phyloP scores from a whole-genome alignment of 2,888 invertebrate species.

The Pilophorus perplexus region DNA sequence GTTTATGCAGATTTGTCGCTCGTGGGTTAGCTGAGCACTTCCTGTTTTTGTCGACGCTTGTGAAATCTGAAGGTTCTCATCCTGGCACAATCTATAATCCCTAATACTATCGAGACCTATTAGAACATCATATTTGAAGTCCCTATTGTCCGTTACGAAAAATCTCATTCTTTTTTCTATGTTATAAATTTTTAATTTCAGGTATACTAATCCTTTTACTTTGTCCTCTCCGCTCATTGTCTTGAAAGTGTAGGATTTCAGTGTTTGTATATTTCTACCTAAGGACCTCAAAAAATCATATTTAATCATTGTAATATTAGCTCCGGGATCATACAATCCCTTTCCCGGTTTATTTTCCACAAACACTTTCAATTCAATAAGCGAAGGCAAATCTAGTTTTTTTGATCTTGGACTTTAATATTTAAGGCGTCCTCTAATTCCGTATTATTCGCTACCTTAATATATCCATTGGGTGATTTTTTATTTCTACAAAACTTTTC shows the following conservation, averaged over 20 bases:
- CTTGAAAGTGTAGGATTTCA: not conserved
- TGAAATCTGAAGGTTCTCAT: not conserved
- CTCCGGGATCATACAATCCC: not conserved
- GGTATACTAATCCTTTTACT: not conserved
- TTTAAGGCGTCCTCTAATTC: not conserved
- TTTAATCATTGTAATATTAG: too few relatives aligned
- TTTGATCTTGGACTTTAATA: not conserved
- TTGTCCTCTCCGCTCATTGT: not conserved
- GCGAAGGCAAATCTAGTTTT: constrained; percentile 14
- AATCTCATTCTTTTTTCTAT: constrained; percentile 3
- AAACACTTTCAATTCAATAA: constrained; percentile 7
- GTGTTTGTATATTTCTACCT: not conserved
- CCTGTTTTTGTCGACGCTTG: constrained; percentile 2
- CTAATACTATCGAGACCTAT: constrained; percentile 1
- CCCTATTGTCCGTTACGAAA: constrained; percentile 1
- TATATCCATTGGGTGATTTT: constrained; percentile 1
- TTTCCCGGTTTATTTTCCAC: constrained; percentile 6
- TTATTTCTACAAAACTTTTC: constrained; percentile 11
- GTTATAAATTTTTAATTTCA: not conserved
- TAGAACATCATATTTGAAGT: constrained; percentile 3
- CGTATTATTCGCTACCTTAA: not conserved
- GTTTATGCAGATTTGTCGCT: not conserved
- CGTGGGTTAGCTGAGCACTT: not conserved
- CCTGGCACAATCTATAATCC: not conserved
- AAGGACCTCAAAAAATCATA: not conserved